These are phyloP conservation scores for Hoplias malabaricus DNA, from an alignment of 2,113 vertebrate genomes.

Conservation along the genomic window DNA sequence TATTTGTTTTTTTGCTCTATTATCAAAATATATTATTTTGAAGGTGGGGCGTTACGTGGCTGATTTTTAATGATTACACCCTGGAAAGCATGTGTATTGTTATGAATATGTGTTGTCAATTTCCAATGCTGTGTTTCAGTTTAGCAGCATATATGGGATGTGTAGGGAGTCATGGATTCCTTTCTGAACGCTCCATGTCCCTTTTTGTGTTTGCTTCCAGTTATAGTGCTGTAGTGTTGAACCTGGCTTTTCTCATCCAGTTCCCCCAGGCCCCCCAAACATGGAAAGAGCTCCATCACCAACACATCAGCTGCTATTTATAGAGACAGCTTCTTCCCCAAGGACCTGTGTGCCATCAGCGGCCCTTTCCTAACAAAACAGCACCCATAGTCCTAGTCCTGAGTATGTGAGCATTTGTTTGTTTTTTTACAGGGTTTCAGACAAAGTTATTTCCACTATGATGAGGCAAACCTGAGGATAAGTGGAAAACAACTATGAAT, in stretches of 20 bases:
- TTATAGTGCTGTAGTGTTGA: background rate
- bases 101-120: background rate
- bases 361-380: slow-evolving; percentile 40
- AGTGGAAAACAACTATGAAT: background rate
- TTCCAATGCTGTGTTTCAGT: background rate
- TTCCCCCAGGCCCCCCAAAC: slow-evolving; percentile 33
- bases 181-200: background rate
- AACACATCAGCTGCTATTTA: slow-evolving; percentile 47
- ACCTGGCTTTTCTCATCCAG: slow-evolving; percentile 25
- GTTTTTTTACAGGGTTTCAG: background rate
- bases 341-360: slow-evolving; percentile 8
- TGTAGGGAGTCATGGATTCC: background rate
- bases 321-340: slow-evolving; percentile 31
- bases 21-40: too few species aligned
- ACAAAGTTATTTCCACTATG: background rate
- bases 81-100: too few species aligned
- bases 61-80: too few species aligned
- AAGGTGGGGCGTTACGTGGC: too few species aligned
- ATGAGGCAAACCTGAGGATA: background rate
- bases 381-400: background rate
- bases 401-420: slow-evolving; percentile 12
- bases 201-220: background rate
- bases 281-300: slow-evolving; percentile 48
- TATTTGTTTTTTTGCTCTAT: too few species aligned
- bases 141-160: background rate